phyloP scores from a whole-genome alignment of 2,113 vertebrate species.

The Mastomys natalensis region DNA sequence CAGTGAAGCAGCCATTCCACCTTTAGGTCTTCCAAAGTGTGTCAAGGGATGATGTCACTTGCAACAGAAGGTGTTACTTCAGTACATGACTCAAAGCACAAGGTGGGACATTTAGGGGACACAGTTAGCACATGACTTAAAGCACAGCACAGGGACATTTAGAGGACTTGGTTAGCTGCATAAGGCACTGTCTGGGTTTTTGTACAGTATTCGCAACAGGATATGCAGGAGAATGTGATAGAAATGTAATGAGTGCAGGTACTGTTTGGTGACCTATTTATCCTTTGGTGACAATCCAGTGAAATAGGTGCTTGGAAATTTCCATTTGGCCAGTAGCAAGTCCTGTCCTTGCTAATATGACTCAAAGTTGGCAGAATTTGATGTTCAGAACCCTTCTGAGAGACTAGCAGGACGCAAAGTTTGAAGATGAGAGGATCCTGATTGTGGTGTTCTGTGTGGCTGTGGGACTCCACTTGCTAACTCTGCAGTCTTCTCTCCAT shows the following conservation, averaged over 20 bases:
- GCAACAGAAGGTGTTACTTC: background rate
- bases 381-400: background rate
- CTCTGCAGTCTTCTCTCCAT: background rate
- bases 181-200: constrained; percentile 39
- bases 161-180: constrained; percentile 26
- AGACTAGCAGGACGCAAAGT: background rate
- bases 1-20: background rate
- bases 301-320: constrained; percentile 37
- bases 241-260: constrained; percentile 28
- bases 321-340: constrained; percentile 19
- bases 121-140: background rate
- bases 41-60: background rate
- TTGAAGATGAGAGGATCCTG: background rate
- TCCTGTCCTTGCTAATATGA: background rate
- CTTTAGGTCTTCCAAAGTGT: background rate
- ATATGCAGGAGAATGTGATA: background rate
- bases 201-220: constrained; percentile 26
- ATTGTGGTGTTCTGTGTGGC: fast-evolving
- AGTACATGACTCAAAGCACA: constrained; percentile 1
- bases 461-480: fast-evolving
- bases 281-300: background rate
- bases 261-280: constrained; percentile 42
- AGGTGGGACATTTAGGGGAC: constrained; percentile 32
- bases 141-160: constrained; percentile 5
- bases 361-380: background rate